Conservation (phyloP, 2,113 vertebrate species). For the Engraulis encrasicolus region DNA sequence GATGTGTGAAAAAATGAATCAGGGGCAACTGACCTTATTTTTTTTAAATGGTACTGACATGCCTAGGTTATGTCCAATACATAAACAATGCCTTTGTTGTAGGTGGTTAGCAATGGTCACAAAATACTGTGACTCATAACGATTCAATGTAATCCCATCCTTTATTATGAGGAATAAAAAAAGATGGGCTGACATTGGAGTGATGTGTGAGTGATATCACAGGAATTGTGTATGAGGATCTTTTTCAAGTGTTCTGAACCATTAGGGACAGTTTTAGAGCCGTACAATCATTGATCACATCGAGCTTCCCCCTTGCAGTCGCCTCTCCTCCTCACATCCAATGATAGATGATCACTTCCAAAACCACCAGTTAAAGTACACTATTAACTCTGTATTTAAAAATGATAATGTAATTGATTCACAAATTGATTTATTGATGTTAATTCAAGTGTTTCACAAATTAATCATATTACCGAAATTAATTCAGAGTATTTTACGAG, state of each 20-base stretch:
- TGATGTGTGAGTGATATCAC: not conserved
- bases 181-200: not conserved
- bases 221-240: constrained; percentile 1
- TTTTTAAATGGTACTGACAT: too few species aligned
- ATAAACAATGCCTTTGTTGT: not conserved
- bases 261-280: constrained; percentile 62
- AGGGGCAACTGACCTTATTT: too few species aligned
- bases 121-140: not conserved
- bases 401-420: constrained; percentile 82
- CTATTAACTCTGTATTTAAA: constrained; percentile 75
- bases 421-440: constrained; percentile 82
- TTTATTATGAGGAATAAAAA: not conserved
- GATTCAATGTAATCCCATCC: not conserved
- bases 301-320: constrained; percentile 63
- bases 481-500: constrained; percentile 76
- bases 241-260: constrained; percentile 39
- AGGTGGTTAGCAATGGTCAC: not conserved
- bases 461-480: constrained; percentile 78
- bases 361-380: constrained; percentile 66
- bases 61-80: too few species aligned
- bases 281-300: constrained; percentile 73
- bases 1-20: too few species aligned
- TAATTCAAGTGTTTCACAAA: constrained; percentile 80
- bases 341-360: constrained; percentile 71
- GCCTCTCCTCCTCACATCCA: constrained; percentile 61